These are phyloP conservation scores for Podilymbus podiceps DNA, from an alignment of 2,113 vertebrate species.

Conservation along the genomic window DNA sequence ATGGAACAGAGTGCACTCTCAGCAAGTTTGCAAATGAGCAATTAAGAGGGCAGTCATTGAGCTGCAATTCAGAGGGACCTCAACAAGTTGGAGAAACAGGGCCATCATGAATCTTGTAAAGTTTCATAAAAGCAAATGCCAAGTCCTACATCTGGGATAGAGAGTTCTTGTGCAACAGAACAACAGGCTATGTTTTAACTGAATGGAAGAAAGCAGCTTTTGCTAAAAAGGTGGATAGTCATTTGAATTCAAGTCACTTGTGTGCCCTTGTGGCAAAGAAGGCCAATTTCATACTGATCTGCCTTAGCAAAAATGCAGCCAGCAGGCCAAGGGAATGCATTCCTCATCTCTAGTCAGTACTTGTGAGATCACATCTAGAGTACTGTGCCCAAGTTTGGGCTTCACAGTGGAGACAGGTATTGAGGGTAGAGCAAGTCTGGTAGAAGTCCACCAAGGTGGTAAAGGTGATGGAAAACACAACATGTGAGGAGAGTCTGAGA, in stretches of 20 bases:
- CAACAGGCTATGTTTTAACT: background rate
- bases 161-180: background rate
- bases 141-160: background rate
- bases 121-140: background rate
- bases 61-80: background rate
- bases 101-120: background rate
- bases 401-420: background rate
- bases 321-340: background rate
- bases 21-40: background rate
- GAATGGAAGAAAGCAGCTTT: background rate
- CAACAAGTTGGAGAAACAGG: background rate
- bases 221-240: background rate
- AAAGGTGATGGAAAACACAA: background rate
- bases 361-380: background rate
- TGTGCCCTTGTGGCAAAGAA: background rate
- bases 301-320: background rate
- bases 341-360: background rate
- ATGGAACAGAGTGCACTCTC: background rate
- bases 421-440: background rate
- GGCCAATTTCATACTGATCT: background rate
- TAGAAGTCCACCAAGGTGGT: background rate
- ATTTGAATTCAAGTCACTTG: background rate
- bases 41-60: rapidly evolving
- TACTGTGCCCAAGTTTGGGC: background rate
- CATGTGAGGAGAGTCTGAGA: background rate